A percentile compares a stretch with the other conserved stretches of the same genome.
Evolutionary conservation across 2,113 vertebrate species (phyloP).

Genomic region (Pelecanus crispus): DNA sequence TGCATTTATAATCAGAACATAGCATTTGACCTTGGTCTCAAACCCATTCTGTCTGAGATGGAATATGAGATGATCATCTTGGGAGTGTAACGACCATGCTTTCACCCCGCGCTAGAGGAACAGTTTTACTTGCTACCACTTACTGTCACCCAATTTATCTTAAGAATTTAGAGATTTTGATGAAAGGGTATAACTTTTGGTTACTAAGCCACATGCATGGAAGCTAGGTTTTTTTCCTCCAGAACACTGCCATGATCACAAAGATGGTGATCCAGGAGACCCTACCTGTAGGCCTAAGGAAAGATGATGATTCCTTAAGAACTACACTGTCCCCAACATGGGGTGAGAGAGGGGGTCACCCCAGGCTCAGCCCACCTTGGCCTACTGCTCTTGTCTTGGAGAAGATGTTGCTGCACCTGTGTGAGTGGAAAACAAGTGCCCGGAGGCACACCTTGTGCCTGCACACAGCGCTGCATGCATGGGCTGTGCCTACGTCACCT

Average conservation of each 20-base stretch:
- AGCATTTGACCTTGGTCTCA: neutral
- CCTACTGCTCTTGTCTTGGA: neutral
- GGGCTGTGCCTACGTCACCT: neutral
- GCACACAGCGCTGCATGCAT: rapidly evolving
- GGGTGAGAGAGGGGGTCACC: neutral
- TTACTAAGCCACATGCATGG: neutral
- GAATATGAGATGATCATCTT: neutral
- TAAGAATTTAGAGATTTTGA: neutral
- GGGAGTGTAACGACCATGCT: neutral
- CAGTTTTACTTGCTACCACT: neutral
- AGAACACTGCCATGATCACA: neutral
- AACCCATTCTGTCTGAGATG: neutral
- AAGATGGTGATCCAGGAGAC: neutral
- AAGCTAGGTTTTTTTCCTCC: neutral
- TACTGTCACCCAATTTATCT: neutral
- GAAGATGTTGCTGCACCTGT: neutral
- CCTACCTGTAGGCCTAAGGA: neutral
- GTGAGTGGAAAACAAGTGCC: neutral
- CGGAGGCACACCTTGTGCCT: rapidly evolving
- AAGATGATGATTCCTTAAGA: neutral
- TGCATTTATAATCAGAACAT: neutral
- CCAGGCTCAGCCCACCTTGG: neutral
- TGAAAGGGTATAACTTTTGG: neutral
- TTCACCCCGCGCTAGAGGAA: neutral
- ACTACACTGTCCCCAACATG: rapidly evolving